Evolutionary conservation across 2,888 invertebrate genomes (phyloP), one percentile per base, ranked within the genome.

Genomic region (Dasysyrphus albostriatus): DNA sequence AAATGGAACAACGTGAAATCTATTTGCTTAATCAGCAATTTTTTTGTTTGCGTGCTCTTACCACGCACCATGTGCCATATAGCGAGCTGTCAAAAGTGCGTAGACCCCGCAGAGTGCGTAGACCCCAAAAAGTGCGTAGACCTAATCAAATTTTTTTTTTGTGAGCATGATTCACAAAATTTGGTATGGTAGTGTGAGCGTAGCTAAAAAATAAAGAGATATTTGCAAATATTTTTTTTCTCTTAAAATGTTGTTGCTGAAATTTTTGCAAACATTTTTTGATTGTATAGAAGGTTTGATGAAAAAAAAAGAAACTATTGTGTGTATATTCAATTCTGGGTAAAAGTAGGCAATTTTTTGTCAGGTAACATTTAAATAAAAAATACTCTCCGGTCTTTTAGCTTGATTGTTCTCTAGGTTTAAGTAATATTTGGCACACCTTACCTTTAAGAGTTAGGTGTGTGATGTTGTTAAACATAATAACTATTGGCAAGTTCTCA

Each of bases 71-170:
- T 69, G 24, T 39, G 39, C 37, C 16, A n/a, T n/a, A 29, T 5
- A 32, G 8, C 42, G 39, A 72, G 58, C 58, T 59, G 72, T 72
- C 72, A 72, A 72, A 72, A 59, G 56, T 72, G 72, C 72, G 72
- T 72, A 14, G 32, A 72, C 67, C 78, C 49, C 39, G n/a, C 19
- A 75, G 63, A 82, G 85, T 81, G 85, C 85, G 85, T 85, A 67
- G 81, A 85, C 76, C 81, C 73, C 85, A 24, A 42, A 85, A 78
- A 85, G 83, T 87, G 83, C 87, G 87, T 87, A 73, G 87, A 87
- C 78, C 87, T 78, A 83, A 54, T 51, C 72, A 79, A 82, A 67
- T 51, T 69, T 58, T 56, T 78, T n/a, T 56, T n/a, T 14, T 32
- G 19, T 51, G 49, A 9, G 2, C 32, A 24, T 82, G 70, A 76